Conservation (phyloP, 2,113 vertebrate genomes). For the Ceuthmochares aereus region DNA sequence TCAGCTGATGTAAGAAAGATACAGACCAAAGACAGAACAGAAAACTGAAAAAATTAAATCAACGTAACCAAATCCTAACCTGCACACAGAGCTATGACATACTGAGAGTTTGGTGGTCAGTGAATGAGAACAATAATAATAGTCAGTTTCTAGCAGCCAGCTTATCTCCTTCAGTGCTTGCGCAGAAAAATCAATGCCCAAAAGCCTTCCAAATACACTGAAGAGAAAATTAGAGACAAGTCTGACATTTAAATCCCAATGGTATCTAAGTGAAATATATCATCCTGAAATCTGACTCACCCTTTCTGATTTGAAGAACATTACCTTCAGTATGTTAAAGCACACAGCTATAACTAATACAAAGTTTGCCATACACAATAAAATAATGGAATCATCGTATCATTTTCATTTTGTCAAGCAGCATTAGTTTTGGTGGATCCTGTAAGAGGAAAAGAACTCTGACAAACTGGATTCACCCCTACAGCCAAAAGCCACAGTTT, state of each 20-base stretch:
- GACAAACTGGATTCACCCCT: neutral
- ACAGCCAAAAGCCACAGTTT: neutral
- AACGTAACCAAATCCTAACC: neutral
- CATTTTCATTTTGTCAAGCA: neutral
- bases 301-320: conserved; percentile 40
- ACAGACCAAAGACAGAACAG: neutral
- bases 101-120: neutral
- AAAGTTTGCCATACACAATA: conserved; percentile 2
- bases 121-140: conserved; percentile 7
- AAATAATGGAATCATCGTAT: neutral
- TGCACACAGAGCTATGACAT: neutral
- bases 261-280: conserved; percentile 21
- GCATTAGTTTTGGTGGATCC: neutral
- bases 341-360: neutral
- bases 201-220: conserved; percentile 38
- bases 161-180: conserved; percentile 28
- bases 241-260: conserved; percentile 61
- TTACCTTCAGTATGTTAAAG: conserved; percentile 35
- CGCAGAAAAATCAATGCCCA: conserved; percentile 17
- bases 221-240: conserved; percentile 52
- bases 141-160: neutral
- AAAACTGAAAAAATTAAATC: conserved; percentile 4
- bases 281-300: conserved; percentile 39
- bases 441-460: neutral
- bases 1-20: neutral